These are phyloP conservation scores for Orthonyx spaldingii DNA, from an alignment of 2,113 vertebrate species.

Conservation along the genomic window DNA sequence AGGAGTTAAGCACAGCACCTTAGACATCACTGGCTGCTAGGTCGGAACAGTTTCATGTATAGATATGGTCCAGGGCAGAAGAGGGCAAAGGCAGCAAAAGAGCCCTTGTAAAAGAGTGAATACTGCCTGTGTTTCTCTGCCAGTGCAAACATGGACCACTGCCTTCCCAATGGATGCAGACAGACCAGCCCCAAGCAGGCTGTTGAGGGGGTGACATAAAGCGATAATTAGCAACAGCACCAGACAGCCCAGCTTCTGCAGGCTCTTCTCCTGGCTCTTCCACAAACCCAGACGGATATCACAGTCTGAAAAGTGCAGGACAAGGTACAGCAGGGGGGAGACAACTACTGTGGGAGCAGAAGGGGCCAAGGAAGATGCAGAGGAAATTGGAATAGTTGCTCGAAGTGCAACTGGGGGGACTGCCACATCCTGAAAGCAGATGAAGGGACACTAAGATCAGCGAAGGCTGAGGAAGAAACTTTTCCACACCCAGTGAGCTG, in stretches of 20 bases:
- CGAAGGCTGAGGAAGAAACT: background rate
- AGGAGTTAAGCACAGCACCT: background rate
- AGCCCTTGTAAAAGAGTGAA: background rate
- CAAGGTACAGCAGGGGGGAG: background rate
- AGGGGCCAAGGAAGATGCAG: background rate
- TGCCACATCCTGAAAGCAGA: background rate
- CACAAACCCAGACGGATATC: background rate
- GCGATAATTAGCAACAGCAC: background rate
- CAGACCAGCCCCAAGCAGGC: background rate
- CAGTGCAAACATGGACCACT: background rate
- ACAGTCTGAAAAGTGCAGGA: background rate
- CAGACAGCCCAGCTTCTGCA: background rate
- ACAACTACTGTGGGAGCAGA: background rate
- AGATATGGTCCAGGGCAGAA: background rate
- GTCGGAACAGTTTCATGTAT: background rate
- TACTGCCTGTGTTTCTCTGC: background rate
- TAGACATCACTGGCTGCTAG: background rate
- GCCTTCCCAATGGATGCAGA: background rate
- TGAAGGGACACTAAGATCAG: background rate
- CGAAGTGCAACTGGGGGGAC: background rate
- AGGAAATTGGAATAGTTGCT: background rate
- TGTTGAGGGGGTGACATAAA: accelerated
- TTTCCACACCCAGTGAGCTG: background rate
- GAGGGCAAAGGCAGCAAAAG: background rate
- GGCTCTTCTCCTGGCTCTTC: background rate